phyloP scores from a whole-genome alignment of 2,888 invertebrate genomes.

The Leucoma salicis region DNA sequence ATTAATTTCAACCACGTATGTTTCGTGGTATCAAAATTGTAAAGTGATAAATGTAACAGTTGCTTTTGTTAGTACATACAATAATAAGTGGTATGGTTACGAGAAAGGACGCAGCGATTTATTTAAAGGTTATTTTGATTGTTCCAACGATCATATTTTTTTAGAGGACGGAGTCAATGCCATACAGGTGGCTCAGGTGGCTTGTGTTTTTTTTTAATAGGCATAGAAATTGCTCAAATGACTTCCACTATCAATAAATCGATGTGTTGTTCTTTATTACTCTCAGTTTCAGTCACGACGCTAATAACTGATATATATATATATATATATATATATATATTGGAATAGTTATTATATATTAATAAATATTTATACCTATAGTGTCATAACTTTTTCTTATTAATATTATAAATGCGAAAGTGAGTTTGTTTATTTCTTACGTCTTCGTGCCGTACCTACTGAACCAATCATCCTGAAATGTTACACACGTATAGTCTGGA shows the following conservation, averaged over 20 bases:
- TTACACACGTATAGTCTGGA: no score
- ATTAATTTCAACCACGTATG: constrained; percentile 18
- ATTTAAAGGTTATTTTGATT: constrained; percentile 31
- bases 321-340: no score
- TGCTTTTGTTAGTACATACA: constrained; percentile 4
- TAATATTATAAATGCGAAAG: no score
- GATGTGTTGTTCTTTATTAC: not conserved
- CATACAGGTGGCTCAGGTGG: constrained; percentile 6
- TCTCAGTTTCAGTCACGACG: not conserved
- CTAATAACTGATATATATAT: no score
- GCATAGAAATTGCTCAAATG: not conserved
- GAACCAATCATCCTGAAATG: no score
- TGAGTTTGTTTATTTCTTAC: no score
- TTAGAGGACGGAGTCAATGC: constrained; percentile 26
- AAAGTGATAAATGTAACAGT: constrained; percentile 8
- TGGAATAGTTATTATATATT: no score
- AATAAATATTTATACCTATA: no score
- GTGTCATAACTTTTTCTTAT: no score
- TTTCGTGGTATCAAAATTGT: constrained; percentile 9
- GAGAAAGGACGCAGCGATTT: constrained; percentile 18
- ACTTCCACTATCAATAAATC: not conserved
- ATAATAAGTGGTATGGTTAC: constrained; percentile 28
- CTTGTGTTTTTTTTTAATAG: not conserved
- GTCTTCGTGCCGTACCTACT: no score
- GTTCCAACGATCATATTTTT: constrained; percentile 27